phyloP scores from a whole-genome alignment of 2,113 vertebrate species.

The Herpailurus yagouaroundi region DNA sequence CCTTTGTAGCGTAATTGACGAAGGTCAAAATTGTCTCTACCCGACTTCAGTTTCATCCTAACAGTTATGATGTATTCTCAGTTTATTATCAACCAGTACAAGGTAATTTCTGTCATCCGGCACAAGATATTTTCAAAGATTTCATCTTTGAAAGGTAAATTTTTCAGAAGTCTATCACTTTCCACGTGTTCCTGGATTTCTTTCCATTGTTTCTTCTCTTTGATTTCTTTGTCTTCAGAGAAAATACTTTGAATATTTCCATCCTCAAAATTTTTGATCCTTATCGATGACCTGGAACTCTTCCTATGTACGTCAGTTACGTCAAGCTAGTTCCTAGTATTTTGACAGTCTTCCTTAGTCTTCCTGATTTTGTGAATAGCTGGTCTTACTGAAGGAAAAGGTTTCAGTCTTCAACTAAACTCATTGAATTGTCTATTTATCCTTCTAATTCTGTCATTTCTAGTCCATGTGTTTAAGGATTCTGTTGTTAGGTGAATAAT shows the following conservation, averaged over 20 bases:
- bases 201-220: not conserved
- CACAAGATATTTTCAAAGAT: not conserved
- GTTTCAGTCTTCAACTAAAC: not conserved
- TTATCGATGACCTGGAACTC: not conserved
- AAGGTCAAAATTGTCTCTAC: not conserved
- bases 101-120: not conserved
- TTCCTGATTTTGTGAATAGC: not conserved
- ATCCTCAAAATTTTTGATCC: not conserved
- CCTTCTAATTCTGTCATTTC: not conserved
- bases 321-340: not conserved
- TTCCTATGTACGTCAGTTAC: not conserved
- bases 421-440: not conserved
- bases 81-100: not conserved
- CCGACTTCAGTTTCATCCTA: not conserved
- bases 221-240: not conserved
- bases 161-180: not conserved
- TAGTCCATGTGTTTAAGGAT: not conserved
- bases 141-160: not conserved
- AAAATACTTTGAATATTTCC: not conserved
- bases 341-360: not conserved
- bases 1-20: not conserved
- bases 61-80: not conserved
- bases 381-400: not conserved
- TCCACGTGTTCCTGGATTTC: not conserved
- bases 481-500: not conserved